These are phyloP conservation scores for Luperina testacea DNA, from an alignment of 2,888 invertebrate genomes.

Conservation along the genomic window DNA sequence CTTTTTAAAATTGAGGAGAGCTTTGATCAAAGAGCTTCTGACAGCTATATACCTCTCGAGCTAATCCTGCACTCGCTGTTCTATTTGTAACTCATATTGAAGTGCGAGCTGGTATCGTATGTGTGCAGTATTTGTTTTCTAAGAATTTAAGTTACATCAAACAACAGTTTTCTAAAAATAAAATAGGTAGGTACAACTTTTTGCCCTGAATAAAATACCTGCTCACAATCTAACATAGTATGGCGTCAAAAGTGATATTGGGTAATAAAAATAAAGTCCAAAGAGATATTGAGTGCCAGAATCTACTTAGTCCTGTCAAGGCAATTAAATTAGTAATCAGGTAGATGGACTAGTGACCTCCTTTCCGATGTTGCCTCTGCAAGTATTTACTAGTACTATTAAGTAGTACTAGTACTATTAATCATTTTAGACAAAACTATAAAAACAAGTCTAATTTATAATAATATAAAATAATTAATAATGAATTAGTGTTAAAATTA, in stretches of 20 bases:
- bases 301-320: background rate
- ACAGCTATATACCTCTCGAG: background rate
- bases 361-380: background rate
- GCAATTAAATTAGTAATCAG: background rate
- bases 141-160: too few relatives aligned
- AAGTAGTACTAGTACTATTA: too few relatives aligned
- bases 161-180: background rate
- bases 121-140: background rate
- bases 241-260: too few relatives aligned
- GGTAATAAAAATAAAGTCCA: too few relatives aligned
- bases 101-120: background rate
- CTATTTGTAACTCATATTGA: background rate
- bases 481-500: constrained; percentile 54
- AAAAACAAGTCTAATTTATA: constrained; percentile 14
- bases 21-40: background rate
- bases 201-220: background rate
- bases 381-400: background rate
- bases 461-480: constrained; percentile 42
- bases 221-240: background rate
- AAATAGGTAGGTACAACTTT: background rate
- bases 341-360: constrained; percentile 4
- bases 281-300: background rate
- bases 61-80: constrained; percentile 7
- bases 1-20: constrained; percentile 48
- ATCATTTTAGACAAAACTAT: constrained; percentile 13